Conservation (phyloP, 2,888 invertebrate genomes). For the Scelioninae gen. 1 region DNA sequence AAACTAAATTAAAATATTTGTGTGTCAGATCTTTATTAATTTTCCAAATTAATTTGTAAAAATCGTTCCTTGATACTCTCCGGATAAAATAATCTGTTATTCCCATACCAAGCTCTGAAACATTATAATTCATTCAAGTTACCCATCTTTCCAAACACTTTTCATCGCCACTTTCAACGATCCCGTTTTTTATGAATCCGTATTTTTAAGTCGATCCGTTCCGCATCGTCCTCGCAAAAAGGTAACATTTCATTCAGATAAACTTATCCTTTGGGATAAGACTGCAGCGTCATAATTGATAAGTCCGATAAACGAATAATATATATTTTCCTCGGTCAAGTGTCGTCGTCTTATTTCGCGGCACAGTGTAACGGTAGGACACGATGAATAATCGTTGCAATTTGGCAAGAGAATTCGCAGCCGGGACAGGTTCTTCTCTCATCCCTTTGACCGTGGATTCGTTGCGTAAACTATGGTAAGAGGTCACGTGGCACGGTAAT, state of each 20-base stretch:
- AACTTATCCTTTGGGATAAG: conserved; percentile 53
- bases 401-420: conserved; percentile 66
- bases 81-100: too few species aligned
- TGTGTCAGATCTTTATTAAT: too few species aligned
- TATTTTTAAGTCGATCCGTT: conserved; percentile 36
- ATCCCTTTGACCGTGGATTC: conserved; percentile 66
- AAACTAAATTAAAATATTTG: too few species aligned
- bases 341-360: conserved; percentile 53
- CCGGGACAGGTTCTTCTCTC: conserved; percentile 62
- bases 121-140: too few species aligned
- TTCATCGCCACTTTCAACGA: neutral
- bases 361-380: conserved; percentile 68
- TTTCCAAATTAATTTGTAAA: too few species aligned
- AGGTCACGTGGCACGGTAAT: conserved; percentile 73
- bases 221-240: neutral
- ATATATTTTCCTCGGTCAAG: conserved; percentile 48
- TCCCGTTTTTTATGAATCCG: conserved; percentile 23
- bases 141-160: neutral
- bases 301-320: conserved; percentile 66
- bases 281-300: conserved; percentile 57
- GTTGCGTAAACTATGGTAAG: conserved; percentile 67
- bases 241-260: conserved; percentile 44
- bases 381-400: conserved; percentile 69
- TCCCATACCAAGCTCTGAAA: too few species aligned
- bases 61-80: too few species aligned